Conservation (phyloP, 2,113 vertebrate species). For the Herpetotheres cachinnans region DNA sequence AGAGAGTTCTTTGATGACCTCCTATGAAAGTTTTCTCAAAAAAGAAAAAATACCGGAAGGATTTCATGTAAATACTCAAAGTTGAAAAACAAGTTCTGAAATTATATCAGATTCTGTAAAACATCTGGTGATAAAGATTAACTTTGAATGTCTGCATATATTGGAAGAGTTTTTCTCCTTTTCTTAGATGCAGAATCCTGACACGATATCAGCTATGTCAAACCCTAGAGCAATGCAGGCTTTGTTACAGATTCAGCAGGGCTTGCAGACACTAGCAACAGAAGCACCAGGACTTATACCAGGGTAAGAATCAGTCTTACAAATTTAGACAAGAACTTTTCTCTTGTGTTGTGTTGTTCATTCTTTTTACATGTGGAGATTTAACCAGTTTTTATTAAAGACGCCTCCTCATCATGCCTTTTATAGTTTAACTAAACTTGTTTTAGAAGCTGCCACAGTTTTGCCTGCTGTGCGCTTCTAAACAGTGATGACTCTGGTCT, state of each 20-base stretch:
- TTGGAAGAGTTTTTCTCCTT: constrained; percentile 22
- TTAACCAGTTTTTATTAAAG: neutral
- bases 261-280: constrained; percentile 85
- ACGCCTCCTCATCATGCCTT: accelerated
- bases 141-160: neutral
- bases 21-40: neutral
- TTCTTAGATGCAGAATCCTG: constrained; percentile 87
- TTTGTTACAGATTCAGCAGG: constrained; percentile 89
- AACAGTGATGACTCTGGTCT: neutral
- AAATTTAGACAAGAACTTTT: neutral
- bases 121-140: neutral
- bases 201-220: constrained; percentile 87
- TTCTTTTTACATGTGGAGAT: neutral
- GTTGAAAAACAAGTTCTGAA: neutral
- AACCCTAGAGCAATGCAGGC: constrained; percentile 91
- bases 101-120: neutral
- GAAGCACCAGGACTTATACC: constrained; percentile 87
- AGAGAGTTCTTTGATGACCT: neutral
- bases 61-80: neutral
- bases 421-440: neutral
- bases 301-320: constrained; percentile 66
- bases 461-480: neutral
- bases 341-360: neutral
- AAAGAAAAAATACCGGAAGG: neutral
- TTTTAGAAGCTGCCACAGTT: neutral